Evolutionary conservation across 2,888 invertebrate genomes (phyloP).

Genomic region (Drosophila cracens): DNA sequence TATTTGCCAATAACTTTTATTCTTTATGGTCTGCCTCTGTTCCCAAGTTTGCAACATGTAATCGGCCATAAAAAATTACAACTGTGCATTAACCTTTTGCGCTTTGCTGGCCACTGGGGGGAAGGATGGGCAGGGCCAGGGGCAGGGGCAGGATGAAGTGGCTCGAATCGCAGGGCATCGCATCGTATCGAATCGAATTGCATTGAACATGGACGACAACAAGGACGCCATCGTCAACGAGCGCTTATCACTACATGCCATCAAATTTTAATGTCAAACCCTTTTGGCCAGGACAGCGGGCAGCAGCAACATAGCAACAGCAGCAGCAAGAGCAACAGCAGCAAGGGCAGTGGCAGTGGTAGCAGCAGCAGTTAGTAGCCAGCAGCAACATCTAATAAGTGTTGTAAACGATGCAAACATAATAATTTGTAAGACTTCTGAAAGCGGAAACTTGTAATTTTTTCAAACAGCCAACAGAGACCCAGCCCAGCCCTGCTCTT

Average conservation of each 20-base stretch:
- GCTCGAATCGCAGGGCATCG: slow-evolving; percentile 14
- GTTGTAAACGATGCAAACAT: slow-evolving; percentile 80
- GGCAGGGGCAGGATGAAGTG: slow-evolving; percentile 28
- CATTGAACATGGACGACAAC: slow-evolving; percentile 44
- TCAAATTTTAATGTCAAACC: slow-evolving; percentile 80
- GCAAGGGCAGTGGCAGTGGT: slow-evolving; percentile 6
- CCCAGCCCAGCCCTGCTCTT: slow-evolving; percentile 4
- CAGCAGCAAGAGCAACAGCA: slow-evolving; percentile 3
- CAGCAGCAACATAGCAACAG: slow-evolving; percentile 16
- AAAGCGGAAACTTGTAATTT: slow-evolving; percentile 82
- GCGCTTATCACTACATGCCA: slow-evolving; percentile 79
- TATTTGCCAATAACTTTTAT: slow-evolving; percentile 77
- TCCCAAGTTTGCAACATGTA: slow-evolving; percentile 75
- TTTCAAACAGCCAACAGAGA: slow-evolving; percentile 65
- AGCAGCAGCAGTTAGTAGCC: slow-evolving; percentile 19
- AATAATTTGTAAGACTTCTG: slow-evolving; percentile 80
- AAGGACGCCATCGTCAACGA: slow-evolving; percentile 65
- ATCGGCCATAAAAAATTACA: slow-evolving; percentile 80
- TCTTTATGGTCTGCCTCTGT: slow-evolving; percentile 69
- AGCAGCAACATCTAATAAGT: slow-evolving; percentile 69
- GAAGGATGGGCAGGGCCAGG: slow-evolving; percentile 41
- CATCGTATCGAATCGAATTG: slow-evolving; percentile 38
- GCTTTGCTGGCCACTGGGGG: slow-evolving; percentile 48
- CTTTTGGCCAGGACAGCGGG: slow-evolving; percentile 56
- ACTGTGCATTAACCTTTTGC: slow-evolving; percentile 79